Conservation (phyloP, 2,113 vertebrate genomes). For the Zapornia atra region DNA sequence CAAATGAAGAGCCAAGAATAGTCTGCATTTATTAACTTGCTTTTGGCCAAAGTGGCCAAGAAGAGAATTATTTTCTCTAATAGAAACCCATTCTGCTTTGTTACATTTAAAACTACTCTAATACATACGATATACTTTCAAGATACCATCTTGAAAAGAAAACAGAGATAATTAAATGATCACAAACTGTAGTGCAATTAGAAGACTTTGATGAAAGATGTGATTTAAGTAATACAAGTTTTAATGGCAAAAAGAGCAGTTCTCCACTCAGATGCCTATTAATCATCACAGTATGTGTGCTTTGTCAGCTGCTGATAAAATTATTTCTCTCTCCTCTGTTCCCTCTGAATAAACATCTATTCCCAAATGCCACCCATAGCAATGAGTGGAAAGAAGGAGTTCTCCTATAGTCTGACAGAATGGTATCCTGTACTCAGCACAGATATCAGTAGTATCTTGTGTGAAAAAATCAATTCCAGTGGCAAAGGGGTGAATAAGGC, state of each 20-base stretch:
- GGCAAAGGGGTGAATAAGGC: not conserved
- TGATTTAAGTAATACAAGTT: conserved; percentile 44
- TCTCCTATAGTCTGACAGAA: not conserved
- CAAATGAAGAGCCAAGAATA: not conserved
- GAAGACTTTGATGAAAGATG: conserved; percentile 46
- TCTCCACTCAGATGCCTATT: conserved; percentile 41
- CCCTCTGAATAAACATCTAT: not conserved
- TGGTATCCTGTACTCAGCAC: not conserved
- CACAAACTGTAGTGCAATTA: conserved; percentile 53
- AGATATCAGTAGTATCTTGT: not conserved
- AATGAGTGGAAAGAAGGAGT: not conserved
- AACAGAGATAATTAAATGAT: conserved; percentile 60
- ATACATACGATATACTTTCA: not conserved
- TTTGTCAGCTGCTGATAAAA: conserved; percentile 5
- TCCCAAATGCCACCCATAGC: not conserved
- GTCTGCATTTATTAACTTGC: not conserved
- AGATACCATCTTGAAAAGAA: conserved; percentile 1
- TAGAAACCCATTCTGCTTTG: not conserved
- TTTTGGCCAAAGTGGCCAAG: not conserved
- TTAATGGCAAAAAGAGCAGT: conserved; percentile 50
- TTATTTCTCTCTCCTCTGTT: not conserved
- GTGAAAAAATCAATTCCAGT: not conserved
- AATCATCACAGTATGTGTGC: conserved; percentile 53
- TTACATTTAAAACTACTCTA: not conserved
- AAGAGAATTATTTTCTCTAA: not conserved